Percentiles rank a stretch among this genome's conserved stretches.
Evolutionary conservation across 2,113 vertebrate genomes (phyloP).

Genomic region (Motacilla alba): DNA sequence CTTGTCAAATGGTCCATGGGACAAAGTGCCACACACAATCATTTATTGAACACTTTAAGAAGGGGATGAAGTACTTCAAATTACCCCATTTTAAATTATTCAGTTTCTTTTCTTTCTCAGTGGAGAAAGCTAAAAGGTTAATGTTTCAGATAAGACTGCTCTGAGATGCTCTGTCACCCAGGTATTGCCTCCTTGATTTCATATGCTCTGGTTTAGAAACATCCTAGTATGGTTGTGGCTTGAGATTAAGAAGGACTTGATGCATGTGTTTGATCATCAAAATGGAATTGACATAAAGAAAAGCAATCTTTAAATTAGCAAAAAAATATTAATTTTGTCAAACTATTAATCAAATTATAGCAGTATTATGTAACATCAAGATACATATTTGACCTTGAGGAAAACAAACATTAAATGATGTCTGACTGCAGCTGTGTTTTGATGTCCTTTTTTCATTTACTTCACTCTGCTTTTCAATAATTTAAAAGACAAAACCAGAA

Average conservation of each 20-base stretch:
- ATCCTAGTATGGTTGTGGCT: background rate
- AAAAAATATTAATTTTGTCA: background rate
- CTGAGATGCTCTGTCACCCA: background rate
- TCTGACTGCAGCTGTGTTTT: background rate
- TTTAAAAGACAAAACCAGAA: background rate
- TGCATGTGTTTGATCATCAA: background rate
- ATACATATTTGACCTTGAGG: background rate
- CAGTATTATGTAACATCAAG: background rate
- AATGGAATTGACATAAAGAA: background rate
- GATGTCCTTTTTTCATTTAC: background rate
- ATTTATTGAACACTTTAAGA: background rate
- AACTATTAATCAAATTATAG: background rate
- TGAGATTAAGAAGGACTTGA: background rate
- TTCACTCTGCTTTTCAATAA: background rate
- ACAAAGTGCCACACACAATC: accelerated
- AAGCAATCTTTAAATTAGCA: background rate
- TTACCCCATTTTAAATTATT: background rate
- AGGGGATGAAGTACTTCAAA: background rate
- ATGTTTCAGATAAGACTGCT: background rate
- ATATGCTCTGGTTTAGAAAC: background rate
- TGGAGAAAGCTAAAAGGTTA: background rate
- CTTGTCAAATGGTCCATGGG: background rate
- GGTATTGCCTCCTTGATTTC: background rate
- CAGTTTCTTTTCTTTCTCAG: background rate
- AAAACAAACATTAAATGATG: background rate